Percentiles rank a stretch among this genome's conserved stretches.
These are phyloP conservation scores for Heliocidaris erythrogramma DNA, from an alignment of 35 echinoderm and acorn worm species.

Conservation along the genomic window DNA sequence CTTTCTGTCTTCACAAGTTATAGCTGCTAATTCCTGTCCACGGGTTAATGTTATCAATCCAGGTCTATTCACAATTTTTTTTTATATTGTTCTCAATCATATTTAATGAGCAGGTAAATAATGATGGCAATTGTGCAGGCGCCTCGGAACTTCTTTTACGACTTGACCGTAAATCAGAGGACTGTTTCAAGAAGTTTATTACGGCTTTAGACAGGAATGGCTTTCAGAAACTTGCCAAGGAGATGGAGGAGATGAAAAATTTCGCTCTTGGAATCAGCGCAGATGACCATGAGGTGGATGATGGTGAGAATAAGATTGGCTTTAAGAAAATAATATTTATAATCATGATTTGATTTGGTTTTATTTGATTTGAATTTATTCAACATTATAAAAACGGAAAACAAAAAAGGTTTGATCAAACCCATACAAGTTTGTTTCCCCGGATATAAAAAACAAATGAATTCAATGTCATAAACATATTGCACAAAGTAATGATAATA, in stretches of 20 bases:
- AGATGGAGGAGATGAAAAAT: not conserved
- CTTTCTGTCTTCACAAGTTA: no score
- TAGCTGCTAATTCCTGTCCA: no score
- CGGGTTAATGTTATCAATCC: no score
- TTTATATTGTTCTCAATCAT: no score
- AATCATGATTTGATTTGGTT: not conserved
- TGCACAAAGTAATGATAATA: no score
- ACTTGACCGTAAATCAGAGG: conserved; percentile 19
- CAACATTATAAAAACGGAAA: no score
- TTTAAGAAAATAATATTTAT: not conserved
- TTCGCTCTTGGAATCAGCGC: not conserved
- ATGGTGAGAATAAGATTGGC: not conserved
- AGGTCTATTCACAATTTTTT: no score
- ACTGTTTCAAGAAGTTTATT: not conserved
- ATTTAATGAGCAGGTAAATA: not conserved
- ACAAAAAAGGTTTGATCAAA: no score
- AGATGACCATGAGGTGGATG: not conserved
- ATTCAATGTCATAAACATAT: not conserved
- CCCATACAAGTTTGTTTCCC: not conserved
- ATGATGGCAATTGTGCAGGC: not conserved
- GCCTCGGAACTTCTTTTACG: not conserved
- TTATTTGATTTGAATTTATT: no score
- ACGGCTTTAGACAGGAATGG: not conserved
- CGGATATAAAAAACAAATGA: no score
- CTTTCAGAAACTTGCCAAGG: not conserved